Evolutionary conservation across 2,113 vertebrate genomes (phyloP).

Genomic region (Phalacrocorax pelagicus): DNA sequence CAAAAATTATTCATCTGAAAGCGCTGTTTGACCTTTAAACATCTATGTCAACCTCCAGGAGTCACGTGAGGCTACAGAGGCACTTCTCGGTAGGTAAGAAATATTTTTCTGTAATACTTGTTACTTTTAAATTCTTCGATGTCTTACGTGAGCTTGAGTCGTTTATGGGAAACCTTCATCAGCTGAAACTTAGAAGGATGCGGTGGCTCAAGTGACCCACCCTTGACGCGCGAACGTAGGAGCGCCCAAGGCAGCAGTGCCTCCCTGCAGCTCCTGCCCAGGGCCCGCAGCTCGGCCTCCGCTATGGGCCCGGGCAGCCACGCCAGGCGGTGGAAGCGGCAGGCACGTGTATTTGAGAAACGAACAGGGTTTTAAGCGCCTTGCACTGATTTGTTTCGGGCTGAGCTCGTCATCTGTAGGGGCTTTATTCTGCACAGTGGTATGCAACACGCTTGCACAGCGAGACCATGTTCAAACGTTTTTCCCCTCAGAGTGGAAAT

Average conservation of each 20-base stretch:
- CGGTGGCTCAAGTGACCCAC: neutral
- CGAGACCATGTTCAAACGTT: neutral
- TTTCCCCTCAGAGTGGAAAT: neutral
- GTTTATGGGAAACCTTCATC: neutral
- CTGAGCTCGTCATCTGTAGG: rapidly evolving
- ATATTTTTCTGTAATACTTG: neutral
- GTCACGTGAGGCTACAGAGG: neutral
- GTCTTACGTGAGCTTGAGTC: neutral
- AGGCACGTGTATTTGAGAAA: rapidly evolving
- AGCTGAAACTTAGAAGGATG: neutral
- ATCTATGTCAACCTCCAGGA: rapidly evolving
- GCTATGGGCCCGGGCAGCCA: neutral
- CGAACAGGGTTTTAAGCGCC: neutral
- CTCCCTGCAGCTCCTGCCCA: neutral
- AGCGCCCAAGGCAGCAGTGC: neutral
- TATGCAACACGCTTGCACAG: neutral
- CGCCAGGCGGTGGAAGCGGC: rapidly evolving
- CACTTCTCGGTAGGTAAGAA: rapidly evolving
- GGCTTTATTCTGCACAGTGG: neutral
- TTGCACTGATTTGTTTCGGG: rapidly evolving
- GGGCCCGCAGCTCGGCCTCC: neutral
- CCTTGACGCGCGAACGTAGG: rapidly evolving
- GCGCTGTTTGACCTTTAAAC: neutral
- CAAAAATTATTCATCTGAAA: neutral
- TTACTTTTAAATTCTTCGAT: neutral